Evolutionary conservation across 2,113 vertebrate genomes (phyloP).

Genomic region (Ophthalmolycus amberensis): DNA sequence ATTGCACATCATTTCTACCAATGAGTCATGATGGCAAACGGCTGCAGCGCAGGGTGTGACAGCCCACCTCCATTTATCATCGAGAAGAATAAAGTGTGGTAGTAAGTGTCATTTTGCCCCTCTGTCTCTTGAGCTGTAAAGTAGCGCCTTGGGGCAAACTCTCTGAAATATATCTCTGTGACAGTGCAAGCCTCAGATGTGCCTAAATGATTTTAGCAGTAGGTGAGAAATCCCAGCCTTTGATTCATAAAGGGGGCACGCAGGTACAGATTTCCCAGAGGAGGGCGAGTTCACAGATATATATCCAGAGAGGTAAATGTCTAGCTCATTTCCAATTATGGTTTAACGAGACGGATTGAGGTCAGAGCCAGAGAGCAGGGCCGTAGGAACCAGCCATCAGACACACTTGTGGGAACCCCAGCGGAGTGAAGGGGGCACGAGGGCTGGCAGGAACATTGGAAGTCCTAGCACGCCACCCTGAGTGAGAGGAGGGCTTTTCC

Average conservation of each 20-base stretch:
- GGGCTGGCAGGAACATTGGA: constrained; percentile 55
- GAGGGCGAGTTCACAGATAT: constrained; percentile 71
- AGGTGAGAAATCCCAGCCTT: constrained; percentile 74
- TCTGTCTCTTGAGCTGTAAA: constrained; percentile 59
- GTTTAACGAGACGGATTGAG: constrained; percentile 81
- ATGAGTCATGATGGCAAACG: constrained; percentile 54
- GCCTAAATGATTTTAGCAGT: constrained; percentile 72
- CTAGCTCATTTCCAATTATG: constrained; percentile 78
- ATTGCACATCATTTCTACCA: constrained; percentile 53
- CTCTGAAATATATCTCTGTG: constrained; percentile 71
- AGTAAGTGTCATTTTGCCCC: constrained; percentile 45
- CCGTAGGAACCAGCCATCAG: constrained; percentile 52
- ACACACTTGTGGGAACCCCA: constrained; percentile 53
- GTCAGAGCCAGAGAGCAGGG: constrained; percentile 69
- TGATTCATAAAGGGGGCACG: constrained; percentile 72
- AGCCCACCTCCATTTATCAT: constrained; percentile 54
- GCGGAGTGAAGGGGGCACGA: constrained; percentile 34
- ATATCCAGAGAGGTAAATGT: constrained; percentile 73
- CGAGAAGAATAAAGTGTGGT: constrained; percentile 38
- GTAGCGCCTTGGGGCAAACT: constrained; percentile 57
- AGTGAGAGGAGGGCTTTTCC: constrained; percentile 69
- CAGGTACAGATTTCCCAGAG: constrained; percentile 73
- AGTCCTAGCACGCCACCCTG: constrained; percentile 78
- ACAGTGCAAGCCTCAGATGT: constrained; percentile 66
- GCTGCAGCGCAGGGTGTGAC: constrained; percentile 44